Base-by-base conservation (phyloP, 2,113 vertebrate genomes). In the Baryphthengus martii region DNA sequence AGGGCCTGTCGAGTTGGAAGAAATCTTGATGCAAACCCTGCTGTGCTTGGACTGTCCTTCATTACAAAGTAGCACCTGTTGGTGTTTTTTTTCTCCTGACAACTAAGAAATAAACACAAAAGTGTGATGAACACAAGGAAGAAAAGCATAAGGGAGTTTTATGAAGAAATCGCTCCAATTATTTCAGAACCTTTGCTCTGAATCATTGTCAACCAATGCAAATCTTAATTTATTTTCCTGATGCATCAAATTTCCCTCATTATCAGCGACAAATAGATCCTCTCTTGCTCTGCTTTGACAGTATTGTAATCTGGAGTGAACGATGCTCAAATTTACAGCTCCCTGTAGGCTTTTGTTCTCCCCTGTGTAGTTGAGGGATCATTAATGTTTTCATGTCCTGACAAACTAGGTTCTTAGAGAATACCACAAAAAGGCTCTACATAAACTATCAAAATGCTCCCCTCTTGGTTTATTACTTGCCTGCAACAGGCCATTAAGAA, bases 151-250 rank as follows among this genome's bases (percentile, higher is more conserved):
- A 72, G 42, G 70, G 20, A 14, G 16, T 52, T 87, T 82, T 76
- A 24, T 58, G 61, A 66, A 76, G 70, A 87, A 90, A 85, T 42
- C 20, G 47, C 45, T 90, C 45, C 79, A 92, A 93, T 89, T 94
- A 87, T 72, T 93, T 79, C 83, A 79, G 65, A 94, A 58, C 33
- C 28, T 85, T 42, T 72, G 25, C 81, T 94, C 28, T 70, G 80
- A 96, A 61, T 78, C 40, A 26, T 14, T 86, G 90, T 78, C 88
- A 89, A n/a, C 58, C 92, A 92, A 75, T 42, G 70, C 66, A 91
- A 72, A 89, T 76, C 70, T 89, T 74, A 24, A 78, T 81, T 92
- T 91, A 39, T 93, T 85, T 92, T 89, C 8, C 2, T 50, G 73
- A 75, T 70, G 66, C 80, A 95, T 28, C 68, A 72, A 10, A 75